phyloP scores from a whole-genome alignment of 1,140 invertebrate species.

The Wiebesia pumilae region DNA sequence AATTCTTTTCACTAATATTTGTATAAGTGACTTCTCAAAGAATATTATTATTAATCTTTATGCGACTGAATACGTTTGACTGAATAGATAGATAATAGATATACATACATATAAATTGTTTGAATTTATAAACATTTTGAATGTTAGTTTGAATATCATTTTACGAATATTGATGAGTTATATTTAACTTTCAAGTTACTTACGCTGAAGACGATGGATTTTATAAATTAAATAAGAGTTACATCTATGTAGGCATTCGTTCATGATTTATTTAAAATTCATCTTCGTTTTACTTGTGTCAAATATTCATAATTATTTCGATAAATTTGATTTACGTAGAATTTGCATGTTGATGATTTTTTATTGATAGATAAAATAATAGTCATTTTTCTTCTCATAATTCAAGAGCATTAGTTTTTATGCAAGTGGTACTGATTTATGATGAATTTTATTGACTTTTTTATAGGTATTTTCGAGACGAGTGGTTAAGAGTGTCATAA shows the following conservation, averaged over 20 bases:
- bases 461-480: slow-evolving; percentile 1
- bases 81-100: too few relatives aligned
- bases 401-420: background rate
- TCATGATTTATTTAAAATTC: background rate
- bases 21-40: background rate
- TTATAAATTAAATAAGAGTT: background rate
- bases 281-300: background rate
- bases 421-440: slow-evolving; percentile 6
- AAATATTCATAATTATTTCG: background rate
- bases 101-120: background rate
- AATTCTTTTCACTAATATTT: background rate
- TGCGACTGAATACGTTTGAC: background rate
- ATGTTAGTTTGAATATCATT: background rate
- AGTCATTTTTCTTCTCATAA: background rate
- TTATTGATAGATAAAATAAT: background rate
- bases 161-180: background rate
- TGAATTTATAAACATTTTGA: too few relatives aligned
- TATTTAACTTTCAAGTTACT: background rate
- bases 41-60: background rate
- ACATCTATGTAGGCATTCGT: background rate
- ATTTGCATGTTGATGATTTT: background rate
- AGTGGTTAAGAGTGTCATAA: slow-evolving; percentile 6
- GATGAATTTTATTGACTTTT: slow-evolving; percentile 4
- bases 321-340: background rate
- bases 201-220: background rate